Evolutionary conservation across 2,888 invertebrate genomes (phyloP), one percentile per base, ranked within the genome.

Genomic region (Dynastes grantii): DNA sequence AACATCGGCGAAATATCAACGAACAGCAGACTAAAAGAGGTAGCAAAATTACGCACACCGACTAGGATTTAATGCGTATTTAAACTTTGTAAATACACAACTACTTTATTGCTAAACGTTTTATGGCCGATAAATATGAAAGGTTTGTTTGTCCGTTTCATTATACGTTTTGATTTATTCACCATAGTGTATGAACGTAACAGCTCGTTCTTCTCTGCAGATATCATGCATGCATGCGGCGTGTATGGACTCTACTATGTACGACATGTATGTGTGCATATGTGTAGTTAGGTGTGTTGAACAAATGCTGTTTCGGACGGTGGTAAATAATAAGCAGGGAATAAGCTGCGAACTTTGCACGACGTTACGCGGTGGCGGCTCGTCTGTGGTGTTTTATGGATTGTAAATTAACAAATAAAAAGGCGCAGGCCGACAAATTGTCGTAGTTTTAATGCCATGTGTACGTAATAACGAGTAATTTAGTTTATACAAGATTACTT

Each of bases 71-170:
- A 73, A 65, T 64, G 78, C 70, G 55, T 65, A 73, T 61, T 80
- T 80, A 76, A 78, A 76, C 77, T 78, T 80, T 81, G 81, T 81
- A 82, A 82, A 81, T 79, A 82, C 79, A 82, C 82, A 81, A 79
- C 81, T 78, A 81, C 82, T 83, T 83, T 84, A 84, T 84, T 84
- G 80, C 83, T 81, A 81, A 82, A 83, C 83, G 81, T 83, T 73
- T 84, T 83, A 84, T 81, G 83, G 81, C 80, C 84, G 78, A 83
- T 84, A 84, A 84, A 84, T 84, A 83, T 84, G 80, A 83, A 79
- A 73, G 82, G 83, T 84, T 81, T 84, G 83, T 83, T 81, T 83
- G 83, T 73, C 76, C 71, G 64, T 64, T 78, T 78, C 78, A 76
- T 79, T 79, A 79, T 76, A 79, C 76, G 63, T 68, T 70, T 76